Evolutionary conservation across 23 tunicate species (phyloP), one percentile per base, ranked within the genome.

Genomic region (Ascidia mentula): DNA sequence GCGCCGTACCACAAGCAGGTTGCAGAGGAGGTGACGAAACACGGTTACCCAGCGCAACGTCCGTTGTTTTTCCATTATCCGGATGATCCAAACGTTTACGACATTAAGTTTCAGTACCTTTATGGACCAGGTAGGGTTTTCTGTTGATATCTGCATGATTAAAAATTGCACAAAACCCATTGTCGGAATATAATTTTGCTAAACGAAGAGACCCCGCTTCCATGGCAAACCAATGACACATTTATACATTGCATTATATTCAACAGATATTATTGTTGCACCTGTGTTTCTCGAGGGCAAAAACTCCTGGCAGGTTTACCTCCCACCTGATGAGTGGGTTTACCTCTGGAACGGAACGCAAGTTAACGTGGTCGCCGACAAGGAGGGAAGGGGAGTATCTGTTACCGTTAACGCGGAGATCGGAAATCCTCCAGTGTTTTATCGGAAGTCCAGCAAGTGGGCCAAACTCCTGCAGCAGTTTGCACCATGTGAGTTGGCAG

Each of bases 341-440:
- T 84, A 88, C 40, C 40, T 93, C 32, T 93, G 98, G 98, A 81
- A 88, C 37, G 93, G 86, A 0, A 74, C 87, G 0, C 72, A 77
- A 37, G 40, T 78, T 15, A 7, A 46, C 39, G 76, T 82, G 0
- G 39, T 36, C 34, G 38, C 84, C 24, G 40, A 59, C 53, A 5
- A 59, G 17, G 65, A 76, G 1, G 82, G 86, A 9, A 36, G 31
- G 18, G 89, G 93, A 36, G 59, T 33, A 34, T 32, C 12, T 40
- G 87, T 88, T 60, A 53, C 31, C 12, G 93, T 85, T n/a, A 73
- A 77, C 30, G 89, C 87, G 12, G 89, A 85, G 18, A 38, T 93
- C 0, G 98, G 98, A 0, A 77, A 80, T 71, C 93, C 98, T 0
- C 98, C 98, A 24, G 93, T 93, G 72, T 93, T 93, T 69, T 88